Base-by-base conservation (phyloP, 2,113 vertebrate genomes). In the Ondatra zibethicus region DNA sequence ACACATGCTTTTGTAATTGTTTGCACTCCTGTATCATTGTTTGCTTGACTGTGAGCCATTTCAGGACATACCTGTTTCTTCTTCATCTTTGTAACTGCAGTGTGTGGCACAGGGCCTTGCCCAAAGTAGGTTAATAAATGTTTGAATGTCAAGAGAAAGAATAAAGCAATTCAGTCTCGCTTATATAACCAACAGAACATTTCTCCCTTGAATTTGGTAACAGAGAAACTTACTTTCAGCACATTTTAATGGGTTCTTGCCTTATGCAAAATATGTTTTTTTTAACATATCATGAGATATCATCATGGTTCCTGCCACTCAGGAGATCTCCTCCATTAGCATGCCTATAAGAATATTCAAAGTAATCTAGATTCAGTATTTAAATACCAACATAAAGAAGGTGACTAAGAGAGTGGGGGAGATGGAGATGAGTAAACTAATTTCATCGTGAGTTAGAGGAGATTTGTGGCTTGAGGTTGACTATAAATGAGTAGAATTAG, bases 101-200 rank as follows among this genome's bases (percentile, higher is more conserved):
- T n/a, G 42, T 58, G 81, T 27, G 25, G 63, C 31, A 55, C 47
- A 91, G 61, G 14, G 8, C 47, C n/a, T 77, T 55, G 55, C 47
- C 19, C n/a, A 81, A n/a, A 84, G 39, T 75, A 85, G 61, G 45
- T 94, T 90, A 90, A 95, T 76, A 82, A 86, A 91, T 89, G 16
- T 81, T 75, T 87, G 45, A 81, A 75, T 85, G 61, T 73, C 92
- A 97, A 95, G 84, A 84, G 61, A 93, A 84, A 52, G 80, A 95
- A 93, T 75, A 80, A 90, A 95, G 42, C 81, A 92, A 58, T 90
- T 81, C 50, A 88, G 23, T 66, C 47, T 94, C 50, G 21, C 14
- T 92, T 72, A 95, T 45, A 55, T 88, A 87, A 88, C 33, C 68
- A 89, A 47, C 10, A 52, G 17, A 94, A 88, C 7, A 45, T 68